Evolutionary conservation across 2,888 invertebrate genomes (phyloP).

Genomic region (Phasia obesa): DNA sequence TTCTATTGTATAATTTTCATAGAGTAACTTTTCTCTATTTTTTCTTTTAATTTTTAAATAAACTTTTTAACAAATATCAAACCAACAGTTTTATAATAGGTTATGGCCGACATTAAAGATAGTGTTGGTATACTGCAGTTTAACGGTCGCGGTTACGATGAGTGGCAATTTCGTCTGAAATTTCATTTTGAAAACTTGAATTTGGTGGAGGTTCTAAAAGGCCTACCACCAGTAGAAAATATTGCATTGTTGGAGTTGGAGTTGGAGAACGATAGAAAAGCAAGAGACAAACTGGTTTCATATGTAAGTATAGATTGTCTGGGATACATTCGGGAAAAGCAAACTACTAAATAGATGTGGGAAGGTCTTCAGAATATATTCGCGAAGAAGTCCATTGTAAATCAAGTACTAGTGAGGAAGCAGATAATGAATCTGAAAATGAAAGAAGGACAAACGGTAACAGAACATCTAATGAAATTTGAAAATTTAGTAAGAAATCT

Average conservation of each 20-base stretch:
- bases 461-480: constrained; percentile 31
- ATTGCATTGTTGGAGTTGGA: constrained; percentile 6
- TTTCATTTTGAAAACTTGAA: constrained; percentile 46
- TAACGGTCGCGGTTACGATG: constrained; percentile 49
- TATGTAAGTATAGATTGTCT: constrained; percentile 35
- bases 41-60: neutral
- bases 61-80: neutral
- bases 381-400: constrained; percentile 53
- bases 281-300: constrained; percentile 11
- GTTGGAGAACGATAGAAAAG: neutral
- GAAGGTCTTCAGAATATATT: constrained; percentile 42
- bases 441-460: constrained; percentile 21
- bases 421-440: constrained; percentile 46
- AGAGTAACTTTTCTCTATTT: neutral
- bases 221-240: constrained; percentile 38
- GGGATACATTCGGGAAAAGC: constrained; percentile 38
- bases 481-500: constrained; percentile 42
- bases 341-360: constrained; percentile 47
- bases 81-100: neutral
- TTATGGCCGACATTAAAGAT: constrained; percentile 51
- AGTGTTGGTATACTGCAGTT: constrained; percentile 48
- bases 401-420: constrained; percentile 51
- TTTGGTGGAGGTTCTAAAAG: constrained; percentile 60
- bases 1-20: neutral
- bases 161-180: constrained; percentile 48